Conservation (phyloP, 2,888 invertebrate species). For the Herminia tarsipennalis region DNA sequence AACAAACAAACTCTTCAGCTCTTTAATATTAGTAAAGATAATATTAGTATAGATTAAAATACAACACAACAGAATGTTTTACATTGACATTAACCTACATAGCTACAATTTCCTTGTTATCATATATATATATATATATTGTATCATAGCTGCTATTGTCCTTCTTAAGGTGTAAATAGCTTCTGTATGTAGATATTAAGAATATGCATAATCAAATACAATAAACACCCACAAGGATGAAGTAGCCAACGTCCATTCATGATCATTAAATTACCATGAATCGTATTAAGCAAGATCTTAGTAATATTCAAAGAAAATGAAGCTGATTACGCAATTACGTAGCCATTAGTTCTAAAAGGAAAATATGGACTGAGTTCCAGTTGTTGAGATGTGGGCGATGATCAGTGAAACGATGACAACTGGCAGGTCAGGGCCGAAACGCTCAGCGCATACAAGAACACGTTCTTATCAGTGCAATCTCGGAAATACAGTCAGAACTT, state of each 20-base stretch:
- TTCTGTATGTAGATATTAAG: constrained; percentile 40
- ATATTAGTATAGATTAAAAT: constrained; percentile 28
- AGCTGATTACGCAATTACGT: constrained; percentile 18
- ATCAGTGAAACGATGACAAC: constrained; percentile 40
- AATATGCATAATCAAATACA: neutral
- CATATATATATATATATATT: too few relatives aligned
- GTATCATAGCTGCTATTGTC: too few relatives aligned
- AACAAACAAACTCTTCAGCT: too few relatives aligned
- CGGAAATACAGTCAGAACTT: constrained; percentile 17
- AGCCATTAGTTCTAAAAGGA: constrained; percentile 29
- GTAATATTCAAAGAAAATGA: constrained; percentile 17
- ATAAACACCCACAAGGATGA: neutral
- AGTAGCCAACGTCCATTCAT: constrained; percentile 6
- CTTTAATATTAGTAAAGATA: too few relatives aligned
- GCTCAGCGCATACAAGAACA: constrained; percentile 26
- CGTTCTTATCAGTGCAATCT: constrained; percentile 23
- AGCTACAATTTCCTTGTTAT: constrained; percentile 33
- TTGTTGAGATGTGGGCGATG: constrained; percentile 45
- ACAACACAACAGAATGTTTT: constrained; percentile 16
- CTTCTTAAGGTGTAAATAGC: constrained; percentile 36
- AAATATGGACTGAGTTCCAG: constrained; percentile 28
- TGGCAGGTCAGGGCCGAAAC: constrained; percentile 46
- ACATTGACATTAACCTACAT: constrained; percentile 45
- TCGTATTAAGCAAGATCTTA: constrained; percentile 12
- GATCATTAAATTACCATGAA: constrained; percentile 5